phyloP scores from a whole-genome alignment of 2,113 vertebrate species.

The Shinisaurus crocodilurus region DNA sequence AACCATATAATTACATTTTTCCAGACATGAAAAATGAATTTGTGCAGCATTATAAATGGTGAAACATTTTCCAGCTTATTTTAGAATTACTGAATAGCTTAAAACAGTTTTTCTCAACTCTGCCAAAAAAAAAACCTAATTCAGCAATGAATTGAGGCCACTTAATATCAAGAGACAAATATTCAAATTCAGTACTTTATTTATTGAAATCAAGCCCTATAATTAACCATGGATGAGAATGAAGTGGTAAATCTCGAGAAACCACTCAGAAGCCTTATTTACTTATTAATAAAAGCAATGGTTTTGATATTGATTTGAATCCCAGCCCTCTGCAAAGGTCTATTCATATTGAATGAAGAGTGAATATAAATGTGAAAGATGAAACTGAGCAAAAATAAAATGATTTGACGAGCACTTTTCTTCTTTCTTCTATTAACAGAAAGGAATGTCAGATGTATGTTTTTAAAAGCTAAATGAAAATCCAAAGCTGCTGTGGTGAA shows the following conservation, averaged over 20 bases:
- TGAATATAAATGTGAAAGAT: background rate
- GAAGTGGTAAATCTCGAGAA: background rate
- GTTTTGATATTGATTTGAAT: background rate
- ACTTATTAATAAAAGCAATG: background rate
- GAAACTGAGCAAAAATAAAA: background rate
- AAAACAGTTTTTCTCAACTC: conserved; percentile 56
- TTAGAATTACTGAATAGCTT: conserved; percentile 75
- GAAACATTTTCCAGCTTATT: conserved; percentile 77
- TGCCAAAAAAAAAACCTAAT: conserved; percentile 68
- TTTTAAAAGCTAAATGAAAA: background rate
- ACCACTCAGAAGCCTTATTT: background rate
- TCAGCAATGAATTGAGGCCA: conserved; percentile 65
- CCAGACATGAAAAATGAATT: conserved; percentile 78
- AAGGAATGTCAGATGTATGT: background rate
- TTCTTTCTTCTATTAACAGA: background rate
- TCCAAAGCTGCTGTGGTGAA: background rate
- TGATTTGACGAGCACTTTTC: background rate
- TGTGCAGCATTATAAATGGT: conserved; percentile 74
- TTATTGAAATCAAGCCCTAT: conserved; percentile 29
- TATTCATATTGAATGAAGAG: background rate
- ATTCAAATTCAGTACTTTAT: conserved; percentile 61
- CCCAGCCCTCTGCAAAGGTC: background rate
- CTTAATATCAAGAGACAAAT: conserved; percentile 51
- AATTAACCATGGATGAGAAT: background rate
- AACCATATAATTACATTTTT: conserved; percentile 77